A percentile compares a stretch with the other conserved stretches of the same genome.
Evolutionary conservation across 92 coral and sea anemone species (phyloP).

Genomic region (Parazoanthus darwini): DNA sequence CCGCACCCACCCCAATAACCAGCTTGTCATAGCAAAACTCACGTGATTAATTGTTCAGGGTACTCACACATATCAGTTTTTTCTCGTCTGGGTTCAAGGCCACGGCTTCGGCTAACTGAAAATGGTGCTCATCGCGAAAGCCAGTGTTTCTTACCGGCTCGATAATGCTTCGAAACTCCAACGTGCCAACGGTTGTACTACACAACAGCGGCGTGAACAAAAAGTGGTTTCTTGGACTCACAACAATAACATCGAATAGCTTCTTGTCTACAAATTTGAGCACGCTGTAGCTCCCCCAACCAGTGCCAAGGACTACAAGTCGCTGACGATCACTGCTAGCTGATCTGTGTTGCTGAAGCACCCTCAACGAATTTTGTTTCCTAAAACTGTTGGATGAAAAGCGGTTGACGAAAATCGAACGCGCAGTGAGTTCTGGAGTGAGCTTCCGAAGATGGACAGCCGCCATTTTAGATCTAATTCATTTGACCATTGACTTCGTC

Average conservation of each 20-base stretch:
- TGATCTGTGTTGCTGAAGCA: constrained; percentile 18
- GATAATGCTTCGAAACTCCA: constrained; percentile 96
- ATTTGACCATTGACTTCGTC: no score
- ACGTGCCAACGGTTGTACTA: constrained; percentile 96
- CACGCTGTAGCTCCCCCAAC: constrained; percentile 99
- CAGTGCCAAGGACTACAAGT: constrained; percentile 91
- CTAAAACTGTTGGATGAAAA: not conserved
- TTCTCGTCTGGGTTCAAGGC: constrained; percentile 62
- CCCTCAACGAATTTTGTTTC: not conserved
- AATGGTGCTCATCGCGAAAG: constrained; percentile 98
- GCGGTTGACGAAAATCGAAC: not conserved
- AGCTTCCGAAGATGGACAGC: not conserved
- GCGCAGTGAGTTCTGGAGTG: not conserved
- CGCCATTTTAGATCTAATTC: not conserved
- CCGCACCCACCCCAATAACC: constrained; percentile 94
- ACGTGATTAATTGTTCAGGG: constrained; percentile 71
- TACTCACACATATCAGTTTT: constrained; percentile 70
- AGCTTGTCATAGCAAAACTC: constrained; percentile 85
- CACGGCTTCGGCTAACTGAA: constrained; percentile 91
- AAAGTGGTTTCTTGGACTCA: constrained; percentile 96
- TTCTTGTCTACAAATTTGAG: constrained; percentile 88
- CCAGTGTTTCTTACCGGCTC: constrained; percentile 95
- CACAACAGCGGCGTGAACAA: constrained; percentile 91
- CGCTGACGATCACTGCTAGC: constrained; percentile 55
- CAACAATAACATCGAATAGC: constrained; percentile 88